These are phyloP conservation scores for Prinia subflava DNA, from an alignment of 2,113 vertebrate genomes.

Conservation along the genomic window DNA sequence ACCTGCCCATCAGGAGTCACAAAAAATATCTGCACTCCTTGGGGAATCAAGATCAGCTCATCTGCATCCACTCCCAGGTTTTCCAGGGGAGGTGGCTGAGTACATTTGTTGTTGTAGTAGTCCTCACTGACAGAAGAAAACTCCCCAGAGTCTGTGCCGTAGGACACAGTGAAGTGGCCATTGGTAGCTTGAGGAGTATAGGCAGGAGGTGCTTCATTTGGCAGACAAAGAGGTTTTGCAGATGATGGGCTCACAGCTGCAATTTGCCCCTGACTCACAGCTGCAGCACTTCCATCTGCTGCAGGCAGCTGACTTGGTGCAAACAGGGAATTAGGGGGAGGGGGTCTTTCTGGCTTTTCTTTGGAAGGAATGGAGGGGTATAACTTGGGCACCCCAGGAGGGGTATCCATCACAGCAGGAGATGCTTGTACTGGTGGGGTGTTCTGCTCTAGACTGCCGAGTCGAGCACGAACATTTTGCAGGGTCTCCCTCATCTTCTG, in stretches of 20 bases:
- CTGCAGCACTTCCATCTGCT: slow-evolving; percentile 5
- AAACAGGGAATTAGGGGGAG: slow-evolving; percentile 24
- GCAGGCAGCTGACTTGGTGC: slow-evolving; percentile 14
- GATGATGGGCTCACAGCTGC: slow-evolving; percentile 22
- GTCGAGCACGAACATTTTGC: slow-evolving; percentile 83
- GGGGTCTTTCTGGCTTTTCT: slow-evolving; percentile 68
- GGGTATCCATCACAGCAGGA: background rate
- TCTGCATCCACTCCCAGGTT: slow-evolving; percentile 88
- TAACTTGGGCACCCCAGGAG: slow-evolving; percentile 56
- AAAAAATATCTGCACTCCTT: slow-evolving; percentile 96
- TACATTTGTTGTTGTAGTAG: slow-evolving; percentile 80
- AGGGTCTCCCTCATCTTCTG: slow-evolving; percentile 92
- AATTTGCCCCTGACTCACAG: background rate
- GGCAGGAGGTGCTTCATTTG: slow-evolving; percentile 83
- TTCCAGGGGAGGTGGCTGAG: slow-evolving; percentile 78
- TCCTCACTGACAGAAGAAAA: slow-evolving; percentile 86
- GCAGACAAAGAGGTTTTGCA: slow-evolving; percentile 1
- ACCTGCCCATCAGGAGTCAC: slow-evolving; percentile 92
- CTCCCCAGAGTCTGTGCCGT: slow-evolving; percentile 90
- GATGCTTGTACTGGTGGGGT: background rate
- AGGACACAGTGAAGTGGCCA: slow-evolving; percentile 91
- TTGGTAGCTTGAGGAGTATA: slow-evolving; percentile 89
- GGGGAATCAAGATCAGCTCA: slow-evolving; percentile 87
- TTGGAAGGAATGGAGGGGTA: slow-evolving; percentile 80
- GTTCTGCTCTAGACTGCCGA: slow-evolving; percentile 79